A percentile compares a stretch with the other conserved stretches of the same genome.
phyloP scores from a whole-genome alignment of 2,797 vertebrate genomes.

The Spea hammondii region DNA sequence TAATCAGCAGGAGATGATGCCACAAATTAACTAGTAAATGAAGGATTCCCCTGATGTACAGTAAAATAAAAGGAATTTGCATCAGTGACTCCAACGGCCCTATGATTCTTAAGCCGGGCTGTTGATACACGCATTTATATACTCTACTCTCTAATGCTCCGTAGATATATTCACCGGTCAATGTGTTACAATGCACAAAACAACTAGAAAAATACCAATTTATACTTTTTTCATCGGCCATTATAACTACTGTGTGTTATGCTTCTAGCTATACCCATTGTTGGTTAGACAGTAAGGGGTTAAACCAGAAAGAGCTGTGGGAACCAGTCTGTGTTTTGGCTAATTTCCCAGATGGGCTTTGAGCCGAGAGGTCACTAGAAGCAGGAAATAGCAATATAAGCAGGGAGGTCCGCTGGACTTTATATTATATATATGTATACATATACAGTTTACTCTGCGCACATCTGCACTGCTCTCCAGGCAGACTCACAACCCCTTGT shows the following conservation, averaged over 20 bases:
- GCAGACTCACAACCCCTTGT: slow-evolving; percentile 21
- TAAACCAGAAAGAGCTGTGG: slow-evolving; percentile 12
- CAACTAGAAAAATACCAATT: no score
- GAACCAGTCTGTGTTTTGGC: slow-evolving; percentile 21
- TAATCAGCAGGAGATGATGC: background rate
- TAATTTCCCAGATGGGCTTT: slow-evolving; percentile 38
- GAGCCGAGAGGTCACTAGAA: slow-evolving; percentile 32
- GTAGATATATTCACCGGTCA: background rate
- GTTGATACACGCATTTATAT: background rate
- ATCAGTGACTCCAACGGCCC: background rate
- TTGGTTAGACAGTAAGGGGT: background rate
- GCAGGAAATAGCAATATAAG: slow-evolving; percentile 42
- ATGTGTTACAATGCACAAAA: no score
- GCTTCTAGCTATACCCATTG: no score
- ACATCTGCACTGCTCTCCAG: slow-evolving; percentile 35
- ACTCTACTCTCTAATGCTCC: background rate
- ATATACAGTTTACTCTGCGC: slow-evolving; percentile 42
- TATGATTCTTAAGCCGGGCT: background rate
- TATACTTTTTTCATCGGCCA: no score
- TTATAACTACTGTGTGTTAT: no score
- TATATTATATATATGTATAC: slow-evolving; percentile 10
- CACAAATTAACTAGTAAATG: background rate
- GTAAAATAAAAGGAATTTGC: slow-evolving; percentile 12
- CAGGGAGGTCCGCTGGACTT: slow-evolving; percentile 11
- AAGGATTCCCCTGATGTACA: slow-evolving; percentile 8